phyloP scores from a whole-genome alignment of 2,888 invertebrate species.

The Pyrochroa serraticornis region DNA sequence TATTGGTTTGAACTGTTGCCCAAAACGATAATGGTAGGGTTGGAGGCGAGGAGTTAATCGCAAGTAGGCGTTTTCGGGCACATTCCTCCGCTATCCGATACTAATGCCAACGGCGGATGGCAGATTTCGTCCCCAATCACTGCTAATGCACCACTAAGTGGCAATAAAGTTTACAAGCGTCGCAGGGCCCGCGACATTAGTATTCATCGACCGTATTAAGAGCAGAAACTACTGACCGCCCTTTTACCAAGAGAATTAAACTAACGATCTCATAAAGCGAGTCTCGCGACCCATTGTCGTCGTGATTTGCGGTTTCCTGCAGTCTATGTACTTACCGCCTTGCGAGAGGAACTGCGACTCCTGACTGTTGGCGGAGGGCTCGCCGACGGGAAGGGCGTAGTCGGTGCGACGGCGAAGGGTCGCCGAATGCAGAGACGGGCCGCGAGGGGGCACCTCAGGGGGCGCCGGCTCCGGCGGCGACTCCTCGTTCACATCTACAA shows the following conservation, averaged over 20 bases:
- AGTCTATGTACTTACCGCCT: slow-evolving; percentile 49
- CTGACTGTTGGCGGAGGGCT: slow-evolving; percentile 31
- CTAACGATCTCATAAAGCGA: slow-evolving; percentile 52
- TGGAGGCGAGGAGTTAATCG: slow-evolving; percentile 13
- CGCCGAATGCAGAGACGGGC: slow-evolving; percentile 74
- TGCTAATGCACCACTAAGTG: slow-evolving; percentile 56
- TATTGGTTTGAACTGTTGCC: background rate
- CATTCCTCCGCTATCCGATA: slow-evolving; percentile 6
- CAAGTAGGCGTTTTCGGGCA: slow-evolving; percentile 6
- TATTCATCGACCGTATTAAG: slow-evolving; percentile 52
- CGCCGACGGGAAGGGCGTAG: slow-evolving; percentile 61
- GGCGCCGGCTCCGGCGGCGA: slow-evolving; percentile 87
- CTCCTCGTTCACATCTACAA: slow-evolving; percentile 67
- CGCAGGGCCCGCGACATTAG: slow-evolving; percentile 46
- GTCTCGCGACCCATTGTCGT: slow-evolving; percentile 24
- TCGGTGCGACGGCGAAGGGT: slow-evolving; percentile 64
- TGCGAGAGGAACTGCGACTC: slow-evolving; percentile 54
- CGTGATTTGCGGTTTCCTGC: slow-evolving; percentile 43
- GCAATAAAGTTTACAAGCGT: slow-evolving; percentile 53
- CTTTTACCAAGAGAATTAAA: slow-evolving; percentile 52
- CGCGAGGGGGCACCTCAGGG: slow-evolving; percentile 85
- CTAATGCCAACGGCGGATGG: slow-evolving; percentile 19
- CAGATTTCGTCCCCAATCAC: slow-evolving; percentile 45
- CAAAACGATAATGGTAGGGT: background rate
- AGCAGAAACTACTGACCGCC: slow-evolving; percentile 45